phyloP scores from a whole-genome alignment of 1,140 invertebrate genomes.

The Pissodes strobi region DNA sequence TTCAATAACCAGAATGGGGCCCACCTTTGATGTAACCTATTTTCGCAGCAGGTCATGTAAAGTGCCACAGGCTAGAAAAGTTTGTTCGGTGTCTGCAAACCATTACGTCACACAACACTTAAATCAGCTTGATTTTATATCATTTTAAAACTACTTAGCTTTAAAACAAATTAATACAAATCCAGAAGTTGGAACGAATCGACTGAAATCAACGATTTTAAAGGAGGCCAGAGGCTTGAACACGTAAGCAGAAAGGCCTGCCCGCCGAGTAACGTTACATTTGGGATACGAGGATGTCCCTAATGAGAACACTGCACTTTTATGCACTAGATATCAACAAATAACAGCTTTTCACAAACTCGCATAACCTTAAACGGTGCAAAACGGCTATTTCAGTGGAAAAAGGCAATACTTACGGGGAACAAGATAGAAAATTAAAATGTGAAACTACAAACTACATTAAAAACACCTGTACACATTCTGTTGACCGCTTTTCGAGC shows the following conservation, averaged over 20 bases:
- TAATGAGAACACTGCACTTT: conserved; percentile 49
- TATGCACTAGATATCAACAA: conserved; percentile 54
- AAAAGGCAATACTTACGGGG: conserved; percentile 20
- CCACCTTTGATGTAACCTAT: conserved; percentile 37
- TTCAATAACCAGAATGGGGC: conserved; percentile 37
- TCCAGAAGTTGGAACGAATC: neutral
- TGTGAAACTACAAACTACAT: conserved; percentile 50
- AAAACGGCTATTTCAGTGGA: neutral
- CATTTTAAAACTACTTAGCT: no score
- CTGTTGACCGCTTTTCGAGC: conserved; percentile 56
- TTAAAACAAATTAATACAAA: conserved; percentile 40
- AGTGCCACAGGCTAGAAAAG: conserved; percentile 26
- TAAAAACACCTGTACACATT: conserved; percentile 54
- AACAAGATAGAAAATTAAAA: conserved; percentile 15
- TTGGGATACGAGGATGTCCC: conserved; percentile 49
- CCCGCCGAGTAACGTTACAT: conserved; percentile 45
- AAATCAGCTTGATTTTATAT: no score
- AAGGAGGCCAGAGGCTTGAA: conserved; percentile 25
- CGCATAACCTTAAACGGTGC: conserved; percentile 44
- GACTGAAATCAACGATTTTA: neutral
- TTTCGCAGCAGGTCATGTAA: conserved; percentile 33
- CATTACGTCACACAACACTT: conserved; percentile 30
- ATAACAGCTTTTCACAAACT: conserved; percentile 38
- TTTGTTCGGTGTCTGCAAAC: conserved; percentile 24
- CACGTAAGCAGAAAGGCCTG: conserved; percentile 38